Percentiles rank a stretch among this genome's conserved stretches.
These are phyloP conservation scores for Pseudomyrmex cubaensis DNA, from an alignment of 1,140 invertebrate genomes.

Conservation along the genomic window DNA sequence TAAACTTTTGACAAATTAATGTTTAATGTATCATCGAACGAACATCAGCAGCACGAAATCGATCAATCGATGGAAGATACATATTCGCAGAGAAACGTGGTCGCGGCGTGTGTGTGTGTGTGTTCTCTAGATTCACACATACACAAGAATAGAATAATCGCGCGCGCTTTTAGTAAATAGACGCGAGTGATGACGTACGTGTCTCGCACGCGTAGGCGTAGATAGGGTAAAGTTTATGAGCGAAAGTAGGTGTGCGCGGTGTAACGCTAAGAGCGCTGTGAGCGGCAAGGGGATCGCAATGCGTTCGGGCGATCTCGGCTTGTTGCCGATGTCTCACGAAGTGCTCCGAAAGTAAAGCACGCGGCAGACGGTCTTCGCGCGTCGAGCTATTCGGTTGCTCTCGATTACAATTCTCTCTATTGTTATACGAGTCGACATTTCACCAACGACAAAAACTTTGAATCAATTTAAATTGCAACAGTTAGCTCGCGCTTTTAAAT, in stretches of 20 bases:
- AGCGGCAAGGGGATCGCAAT: conserved; percentile 45
- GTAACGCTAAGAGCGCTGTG: conserved; percentile 18
- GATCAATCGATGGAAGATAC: not conserved
- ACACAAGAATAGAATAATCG: not conserved
- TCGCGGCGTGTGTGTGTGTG: not conserved
- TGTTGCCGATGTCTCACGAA: conserved; percentile 75
- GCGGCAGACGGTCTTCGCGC: conserved; percentile 81
- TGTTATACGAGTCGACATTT: conserved; percentile 50
- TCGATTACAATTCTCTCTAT: conserved; percentile 59
- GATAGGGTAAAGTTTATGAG: conserved; percentile 41
- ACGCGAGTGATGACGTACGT: not conserved
- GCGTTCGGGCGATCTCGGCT: conserved; percentile 73
- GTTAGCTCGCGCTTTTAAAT: not conserved
- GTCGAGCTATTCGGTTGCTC: conserved; percentile 78
- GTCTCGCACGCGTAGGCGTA: conserved; percentile 49
- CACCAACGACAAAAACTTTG: not conserved
- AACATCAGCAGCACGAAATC: too few relatives aligned
- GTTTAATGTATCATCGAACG: too few relatives aligned
- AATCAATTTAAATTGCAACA: conserved; percentile 19
- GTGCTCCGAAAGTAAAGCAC: conserved; percentile 75
- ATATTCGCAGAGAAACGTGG: not conserved
- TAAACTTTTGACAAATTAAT: too few relatives aligned
- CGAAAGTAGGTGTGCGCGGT: conserved; percentile 67
- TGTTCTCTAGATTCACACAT: not conserved
- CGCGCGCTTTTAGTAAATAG: not conserved